Conservation (phyloP, 2,888 invertebrate species). For the Mesorhabditis spiculigera region DNA sequence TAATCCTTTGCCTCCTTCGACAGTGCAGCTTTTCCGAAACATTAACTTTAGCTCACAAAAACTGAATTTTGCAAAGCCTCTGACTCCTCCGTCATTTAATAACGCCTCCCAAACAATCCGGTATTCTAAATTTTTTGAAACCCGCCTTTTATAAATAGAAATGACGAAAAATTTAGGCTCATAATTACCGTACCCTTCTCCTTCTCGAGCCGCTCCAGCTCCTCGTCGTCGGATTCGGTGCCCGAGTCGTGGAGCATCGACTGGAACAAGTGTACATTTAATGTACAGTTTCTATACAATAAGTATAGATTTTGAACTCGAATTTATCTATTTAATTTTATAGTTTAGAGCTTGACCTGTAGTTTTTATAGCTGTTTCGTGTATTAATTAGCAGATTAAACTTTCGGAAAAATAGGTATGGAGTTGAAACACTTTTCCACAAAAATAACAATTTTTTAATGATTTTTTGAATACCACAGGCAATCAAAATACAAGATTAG, state of each 20-base stretch:
- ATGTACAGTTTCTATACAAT: not conserved
- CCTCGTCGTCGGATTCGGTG: slow-evolving; percentile 42
- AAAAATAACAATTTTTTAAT: too few relatives aligned
- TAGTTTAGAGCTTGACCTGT: not conserved
- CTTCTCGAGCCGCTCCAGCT: slow-evolving; percentile 14
- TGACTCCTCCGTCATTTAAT: not conserved
- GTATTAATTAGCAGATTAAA: too few relatives aligned
- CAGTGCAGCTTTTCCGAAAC: not conserved
- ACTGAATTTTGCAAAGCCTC: not conserved
- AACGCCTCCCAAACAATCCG: too few relatives aligned
- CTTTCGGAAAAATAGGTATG: too few relatives aligned
- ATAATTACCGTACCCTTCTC: not conserved
- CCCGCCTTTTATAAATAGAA: not conserved
- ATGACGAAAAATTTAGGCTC: not conserved
- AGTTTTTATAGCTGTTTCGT: not conserved
- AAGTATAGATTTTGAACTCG: not conserved
- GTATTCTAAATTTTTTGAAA: too few relatives aligned
- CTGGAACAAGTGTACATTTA: not conserved
- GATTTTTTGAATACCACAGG: too few relatives aligned
- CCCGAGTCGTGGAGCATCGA: slow-evolving; percentile 28
- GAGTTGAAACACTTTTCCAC: too few relatives aligned
- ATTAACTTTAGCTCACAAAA: not conserved
- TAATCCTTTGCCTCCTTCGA: too few relatives aligned
- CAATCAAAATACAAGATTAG: too few relatives aligned
- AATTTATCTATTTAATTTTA: not conserved